Evolutionary conservation across 2,888 invertebrate genomes (phyloP), one percentile per base, ranked within the genome.

Genomic region (Ornithoptera alexandrae): DNA sequence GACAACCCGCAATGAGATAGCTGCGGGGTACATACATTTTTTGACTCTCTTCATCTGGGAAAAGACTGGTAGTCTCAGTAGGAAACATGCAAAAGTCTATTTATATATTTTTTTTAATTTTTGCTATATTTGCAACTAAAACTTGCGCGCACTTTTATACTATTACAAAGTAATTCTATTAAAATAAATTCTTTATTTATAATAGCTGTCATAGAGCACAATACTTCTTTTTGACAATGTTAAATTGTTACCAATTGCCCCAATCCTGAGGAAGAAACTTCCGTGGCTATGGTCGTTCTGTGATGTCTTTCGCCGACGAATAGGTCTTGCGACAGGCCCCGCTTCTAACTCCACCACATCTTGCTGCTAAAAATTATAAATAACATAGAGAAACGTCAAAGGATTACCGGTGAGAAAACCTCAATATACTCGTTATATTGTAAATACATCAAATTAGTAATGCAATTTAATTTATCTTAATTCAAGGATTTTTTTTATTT

Each of bases 211-310:
- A 46, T 12, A 46, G 15, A 46, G 15, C 12, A 46, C 1, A 46
- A 39, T 30, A 30, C 39, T 39, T 39, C 39, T 46, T 46, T 46
- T 46, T 12, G 12, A 15, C 15, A 46, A 46, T 12, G 12, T 15
- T 10, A 56, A 56, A 56, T 6, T 58, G 12, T 93, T 94, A 98
- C 98, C 98, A 79, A 98, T 97, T 76, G 97, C 97, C 79, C 98
- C 98, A 83, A 98, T 97, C 80, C 98, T 94, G 67, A 98, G 94
- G 89, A 98, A 98, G 91, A 98, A 98, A 80, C 97, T 98, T 77
- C 98, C 98, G 87, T 98, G 97, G 82, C 97, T 97, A 80, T 96
- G 96, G 84, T 97, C 97, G 83, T 97, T 97, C 84, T 97, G 97
- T 24, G 97, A 96, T 67, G 97, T 97, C 90, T 97, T 97, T 77